phyloP scores from a whole-genome alignment of 2,888 invertebrate genomes.

The Lapara coniferarum region DNA sequence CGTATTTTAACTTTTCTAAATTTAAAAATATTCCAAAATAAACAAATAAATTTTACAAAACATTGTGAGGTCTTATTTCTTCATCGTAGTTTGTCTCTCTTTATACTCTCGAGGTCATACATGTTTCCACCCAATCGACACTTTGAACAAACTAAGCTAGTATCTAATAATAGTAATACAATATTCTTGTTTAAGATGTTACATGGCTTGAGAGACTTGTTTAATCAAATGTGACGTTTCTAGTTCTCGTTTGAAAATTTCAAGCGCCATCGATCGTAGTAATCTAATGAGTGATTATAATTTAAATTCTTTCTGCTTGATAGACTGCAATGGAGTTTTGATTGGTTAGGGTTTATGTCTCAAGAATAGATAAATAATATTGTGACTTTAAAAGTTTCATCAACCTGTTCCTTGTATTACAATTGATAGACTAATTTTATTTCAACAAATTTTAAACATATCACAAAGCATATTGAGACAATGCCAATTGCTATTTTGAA shows the following conservation, averaged over 20 bases:
- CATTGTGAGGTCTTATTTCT: too few relatives aligned
- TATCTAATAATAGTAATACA: background rate
- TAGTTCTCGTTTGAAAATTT: constrained; percentile 42
- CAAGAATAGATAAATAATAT: background rate
- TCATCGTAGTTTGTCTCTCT: too few relatives aligned
- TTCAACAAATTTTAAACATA: too few relatives aligned
- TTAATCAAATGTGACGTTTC: constrained; percentile 45
- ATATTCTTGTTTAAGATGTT: background rate
- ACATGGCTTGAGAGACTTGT: background rate
- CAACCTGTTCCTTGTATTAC: too few relatives aligned
- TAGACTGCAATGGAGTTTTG: background rate
- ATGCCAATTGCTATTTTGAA: constrained; percentile 2
- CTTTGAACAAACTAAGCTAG: background rate
- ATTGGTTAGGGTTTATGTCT: background rate
- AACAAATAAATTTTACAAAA: too few relatives aligned
- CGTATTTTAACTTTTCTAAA: too few relatives aligned
- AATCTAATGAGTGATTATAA: background rate
- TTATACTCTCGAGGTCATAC: too few relatives aligned
- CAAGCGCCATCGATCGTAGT: constrained; percentile 35
- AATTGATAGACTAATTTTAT: too few relatives aligned
- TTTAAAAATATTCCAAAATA: too few relatives aligned
- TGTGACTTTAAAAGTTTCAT: too few relatives aligned
- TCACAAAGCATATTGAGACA: too few relatives aligned
- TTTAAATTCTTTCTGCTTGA: constrained; percentile 1
- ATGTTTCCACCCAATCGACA: too few relatives aligned